These are phyloP conservation scores for Callimorpha dominula DNA, from an alignment of 2,888 invertebrate genomes.

Conservation along the genomic window DNA sequence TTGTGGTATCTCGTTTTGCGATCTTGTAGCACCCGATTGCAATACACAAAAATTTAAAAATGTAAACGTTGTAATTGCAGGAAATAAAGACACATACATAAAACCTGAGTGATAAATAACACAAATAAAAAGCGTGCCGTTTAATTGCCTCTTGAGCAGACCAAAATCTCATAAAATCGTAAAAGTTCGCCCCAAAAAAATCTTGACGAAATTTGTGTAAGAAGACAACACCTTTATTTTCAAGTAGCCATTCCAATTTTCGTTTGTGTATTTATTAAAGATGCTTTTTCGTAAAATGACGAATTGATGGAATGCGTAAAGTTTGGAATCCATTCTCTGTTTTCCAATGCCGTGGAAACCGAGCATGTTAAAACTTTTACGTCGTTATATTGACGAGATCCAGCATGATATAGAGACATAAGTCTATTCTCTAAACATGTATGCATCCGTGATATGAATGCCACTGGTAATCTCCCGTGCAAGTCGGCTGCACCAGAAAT, in stretches of 20 bases:
- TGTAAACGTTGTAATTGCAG: slow-evolving; percentile 1
- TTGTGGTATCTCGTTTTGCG: slow-evolving; percentile 18
- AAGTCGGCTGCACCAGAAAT: slow-evolving; percentile 68
- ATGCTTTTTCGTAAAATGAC: slow-evolving; percentile 29
- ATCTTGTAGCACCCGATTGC: slow-evolving; percentile 12
- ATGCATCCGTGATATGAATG: slow-evolving; percentile 51
- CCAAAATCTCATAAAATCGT: slow-evolving; percentile 27
- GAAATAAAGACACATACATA: slow-evolving; percentile 8
- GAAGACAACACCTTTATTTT: slow-evolving; percentile 37
- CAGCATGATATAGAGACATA: slow-evolving; percentile 29
- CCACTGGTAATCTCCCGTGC: slow-evolving; percentile 46
- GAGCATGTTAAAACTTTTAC: slow-evolving; percentile 20
- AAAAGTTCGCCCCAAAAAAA: slow-evolving; percentile 31
- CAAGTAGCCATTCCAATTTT: slow-evolving; percentile 29
- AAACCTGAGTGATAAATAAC: neutral
- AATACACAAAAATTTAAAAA: slow-evolving; percentile 4
- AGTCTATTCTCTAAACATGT: slow-evolving; percentile 47
- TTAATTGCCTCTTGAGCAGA: slow-evolving; percentile 22
- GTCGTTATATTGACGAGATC: slow-evolving; percentile 43
- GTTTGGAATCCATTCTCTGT: slow-evolving; percentile 27
- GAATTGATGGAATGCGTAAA: slow-evolving; percentile 37
- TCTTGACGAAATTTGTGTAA: slow-evolving; percentile 30
- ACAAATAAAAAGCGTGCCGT: slow-evolving; percentile 4
- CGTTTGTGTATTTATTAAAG: slow-evolving; percentile 15
- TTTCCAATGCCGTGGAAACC: slow-evolving; percentile 34